These are phyloP conservation scores for Zaprionus lachaisei DNA, from an alignment of 1,140 invertebrate genomes.

Conservation along the genomic window DNA sequence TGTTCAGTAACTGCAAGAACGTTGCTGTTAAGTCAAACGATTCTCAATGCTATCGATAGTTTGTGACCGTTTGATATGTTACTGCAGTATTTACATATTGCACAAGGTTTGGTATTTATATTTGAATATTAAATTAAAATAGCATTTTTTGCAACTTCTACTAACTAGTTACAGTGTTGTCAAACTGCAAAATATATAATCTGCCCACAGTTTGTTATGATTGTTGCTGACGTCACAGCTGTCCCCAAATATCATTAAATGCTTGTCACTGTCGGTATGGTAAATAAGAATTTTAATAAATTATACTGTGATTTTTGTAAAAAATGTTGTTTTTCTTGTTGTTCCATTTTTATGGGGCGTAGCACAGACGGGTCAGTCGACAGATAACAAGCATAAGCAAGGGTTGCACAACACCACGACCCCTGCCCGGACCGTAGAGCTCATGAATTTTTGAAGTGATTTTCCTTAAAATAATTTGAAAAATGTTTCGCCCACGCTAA, in stretches of 20 bases:
- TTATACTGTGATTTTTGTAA: conserved; percentile 55
- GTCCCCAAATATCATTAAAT: background rate
- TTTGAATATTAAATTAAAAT: background rate
- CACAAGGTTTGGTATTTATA: background rate
- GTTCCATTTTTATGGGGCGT: conserved; percentile 15
- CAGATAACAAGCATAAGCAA: conserved; percentile 15
- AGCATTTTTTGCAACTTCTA: background rate
- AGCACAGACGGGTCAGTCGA: background rate
- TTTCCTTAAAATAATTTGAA: conserved; percentile 56
- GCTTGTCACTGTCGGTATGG: conserved; percentile 4
- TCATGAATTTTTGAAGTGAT: conserved; percentile 71
- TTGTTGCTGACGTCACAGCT: background rate
- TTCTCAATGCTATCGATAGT: background rate
- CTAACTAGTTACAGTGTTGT: background rate
- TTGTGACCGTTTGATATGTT: background rate
- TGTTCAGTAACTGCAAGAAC: background rate
- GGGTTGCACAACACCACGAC: background rate
- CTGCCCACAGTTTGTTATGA: background rate
- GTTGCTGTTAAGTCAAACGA: background rate
- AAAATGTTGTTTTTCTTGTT: conserved; percentile 39
- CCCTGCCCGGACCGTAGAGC: conserved; percentile 10
- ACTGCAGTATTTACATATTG: background rate
- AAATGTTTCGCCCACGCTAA: conserved; percentile 62
- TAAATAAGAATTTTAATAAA: conserved; percentile 81
- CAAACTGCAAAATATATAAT: background rate